A percentile compares a stretch with the other conserved stretches of the same genome.
Conservation (phyloP, 1,140 invertebrate genomes). For the Sinonovacula constricta region DNA sequence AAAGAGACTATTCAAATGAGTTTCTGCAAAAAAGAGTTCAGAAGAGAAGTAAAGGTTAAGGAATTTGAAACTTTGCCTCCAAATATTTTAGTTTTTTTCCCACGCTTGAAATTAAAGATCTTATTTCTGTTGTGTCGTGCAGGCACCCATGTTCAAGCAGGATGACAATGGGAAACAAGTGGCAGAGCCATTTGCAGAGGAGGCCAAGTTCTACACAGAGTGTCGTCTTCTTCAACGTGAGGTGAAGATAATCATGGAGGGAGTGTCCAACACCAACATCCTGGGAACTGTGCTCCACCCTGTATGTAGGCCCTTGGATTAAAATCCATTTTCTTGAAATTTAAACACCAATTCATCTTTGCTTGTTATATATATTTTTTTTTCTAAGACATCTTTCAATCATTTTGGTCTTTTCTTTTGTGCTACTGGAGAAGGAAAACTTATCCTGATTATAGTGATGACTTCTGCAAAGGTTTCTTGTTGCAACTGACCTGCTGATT, state of each 20-base stretch:
- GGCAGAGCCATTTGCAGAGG: slow-evolving; percentile 85
- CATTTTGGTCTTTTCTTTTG: too few species aligned
- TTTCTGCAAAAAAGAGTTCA: neutral
- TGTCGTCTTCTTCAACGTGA: slow-evolving; percentile 94
- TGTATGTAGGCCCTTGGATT: slow-evolving; percentile 81
- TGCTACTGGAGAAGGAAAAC: too few species aligned
- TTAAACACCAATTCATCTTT: too few species aligned
- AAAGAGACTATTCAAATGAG: too few species aligned
- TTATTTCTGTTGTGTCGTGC: slow-evolving; percentile 56
- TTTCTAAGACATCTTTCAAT: too few species aligned
- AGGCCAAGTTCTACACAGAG: slow-evolving; percentile 95
- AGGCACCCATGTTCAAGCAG: slow-evolving; percentile 88
- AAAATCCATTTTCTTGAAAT: too few species aligned
- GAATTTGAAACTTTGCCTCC: neutral
- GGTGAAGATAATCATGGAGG: slow-evolving; percentile 94
- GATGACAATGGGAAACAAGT: slow-evolving; percentile 84
- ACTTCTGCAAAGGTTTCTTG: too few species aligned
- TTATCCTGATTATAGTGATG: too few species aligned
- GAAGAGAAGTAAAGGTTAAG: neutral
- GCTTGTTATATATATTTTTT: too few species aligned
- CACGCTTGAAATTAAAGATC: too few species aligned
- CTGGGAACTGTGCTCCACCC: slow-evolving; percentile 97
- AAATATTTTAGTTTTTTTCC: too few species aligned
- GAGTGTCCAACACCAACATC: slow-evolving; percentile 92
- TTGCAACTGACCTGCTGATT: too few species aligned